Base-by-base conservation (phyloP, 2,888 invertebrate species). In the Oscheius sp. region DNA sequence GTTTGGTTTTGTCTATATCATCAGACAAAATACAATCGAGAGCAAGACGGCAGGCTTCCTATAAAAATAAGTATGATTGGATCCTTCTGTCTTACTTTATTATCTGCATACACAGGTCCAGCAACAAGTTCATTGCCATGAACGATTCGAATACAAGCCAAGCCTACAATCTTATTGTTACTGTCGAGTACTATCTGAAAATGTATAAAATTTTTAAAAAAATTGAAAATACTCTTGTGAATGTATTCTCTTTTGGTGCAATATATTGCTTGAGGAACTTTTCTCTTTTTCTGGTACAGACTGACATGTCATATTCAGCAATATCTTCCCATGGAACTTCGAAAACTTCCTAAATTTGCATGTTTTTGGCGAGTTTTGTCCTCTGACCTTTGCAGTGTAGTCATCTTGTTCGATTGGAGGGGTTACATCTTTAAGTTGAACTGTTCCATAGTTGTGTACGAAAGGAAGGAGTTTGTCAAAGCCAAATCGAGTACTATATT, bases 91-190 rank as follows among this genome's bases (percentile, higher is more conserved):
- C 27, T 3, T 45, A 67, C 67, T 34, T 50, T 45, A n/a, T 25
- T 52, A 20, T 75, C 73, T 0, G 73, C 73, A 45, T 75, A 75
- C 31, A 75, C 65, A 12, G 75, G 75, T 0, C 73, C 75, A 5
- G 66, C 66, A 17, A 65, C 64, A 1, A 75, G 27, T 20, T 63
- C 45, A 31, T 71, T 71, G 23, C 55, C 69, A 2, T 65, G 34
- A 4, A 65, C 68, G 27, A 71, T 58, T 33, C 75, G 55, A n/a
- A 75, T 66, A 23, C 72, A 73, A n/a, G 58, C 52, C 37, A 73
- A 70, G 2, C 75, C 73, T 8, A 71, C 71, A 23, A 75, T 71
- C 10, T 71, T 57, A 1, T 69, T 69, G 23, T 63, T 57, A 23
- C 57, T 34, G 20, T 72, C 67, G 6, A 71, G 37, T 15, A 71